These are phyloP conservation scores for Eptesicus fuscus DNA, from an alignment of 2,113 vertebrate genomes.

Conservation along the genomic window DNA sequence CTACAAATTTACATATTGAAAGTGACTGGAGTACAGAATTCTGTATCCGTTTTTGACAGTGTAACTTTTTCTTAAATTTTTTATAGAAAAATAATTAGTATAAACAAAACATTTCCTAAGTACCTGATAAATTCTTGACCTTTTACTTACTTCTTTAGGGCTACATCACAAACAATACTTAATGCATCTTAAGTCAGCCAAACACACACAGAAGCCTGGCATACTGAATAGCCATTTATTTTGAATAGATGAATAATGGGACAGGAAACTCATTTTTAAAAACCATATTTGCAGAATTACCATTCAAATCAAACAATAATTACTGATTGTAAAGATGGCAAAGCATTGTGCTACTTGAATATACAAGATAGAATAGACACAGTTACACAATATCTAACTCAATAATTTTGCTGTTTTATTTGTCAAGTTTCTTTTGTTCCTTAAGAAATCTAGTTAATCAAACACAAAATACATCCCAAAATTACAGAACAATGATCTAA, in stretches of 20 bases:
- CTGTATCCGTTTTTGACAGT: background rate
- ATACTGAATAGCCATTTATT: background rate
- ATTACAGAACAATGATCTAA: background rate
- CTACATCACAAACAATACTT: background rate
- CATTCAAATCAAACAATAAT: constrained; percentile 1
- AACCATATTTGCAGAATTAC: background rate
- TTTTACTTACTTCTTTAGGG: background rate
- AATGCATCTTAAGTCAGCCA: background rate
- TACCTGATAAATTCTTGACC: background rate
- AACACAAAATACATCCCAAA: constrained; percentile 11
- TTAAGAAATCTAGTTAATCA: background rate
- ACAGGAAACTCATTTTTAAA: background rate
- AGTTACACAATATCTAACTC: background rate
- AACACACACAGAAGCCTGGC: background rate
- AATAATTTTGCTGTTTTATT: background rate
- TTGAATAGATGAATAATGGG: background rate
- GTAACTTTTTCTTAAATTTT: background rate
- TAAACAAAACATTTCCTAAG: background rate
- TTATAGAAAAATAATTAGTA: background rate
- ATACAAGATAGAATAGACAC: background rate
- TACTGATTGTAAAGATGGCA: background rate
- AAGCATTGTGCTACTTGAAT: background rate
- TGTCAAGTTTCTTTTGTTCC: background rate
- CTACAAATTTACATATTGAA: background rate
- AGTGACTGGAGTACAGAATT: background rate